Base-by-base conservation (phyloP, 2,113 vertebrate genomes). In the Lamprologus tigripictilis region DNA sequence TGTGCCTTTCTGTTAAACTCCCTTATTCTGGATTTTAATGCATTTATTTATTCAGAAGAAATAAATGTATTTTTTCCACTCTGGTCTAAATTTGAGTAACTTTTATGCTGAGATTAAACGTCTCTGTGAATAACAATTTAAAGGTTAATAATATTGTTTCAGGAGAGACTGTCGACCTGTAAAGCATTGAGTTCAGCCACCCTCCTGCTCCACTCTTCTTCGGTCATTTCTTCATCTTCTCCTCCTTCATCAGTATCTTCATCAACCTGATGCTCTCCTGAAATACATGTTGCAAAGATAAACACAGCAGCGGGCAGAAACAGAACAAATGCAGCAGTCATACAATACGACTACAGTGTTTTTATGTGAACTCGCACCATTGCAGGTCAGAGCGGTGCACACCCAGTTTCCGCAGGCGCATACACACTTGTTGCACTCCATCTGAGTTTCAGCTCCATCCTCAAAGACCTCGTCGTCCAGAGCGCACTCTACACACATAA, bases 371-470 rank as follows among this genome's bases (percentile, higher is more conserved):
- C 5, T 92, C 97, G 33, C 90, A 99, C 98, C 98, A 0, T 97
- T 96, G 66, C 98, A 99, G 1, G 95, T 97, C 96, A 99, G 97
- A 53, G 98, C 97, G 0, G 98, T 99, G 97, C 98, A 99, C 83
- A 99, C 98, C 98, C 98, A 99, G 96, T 98, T 99, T 13, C 98
- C 98, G 5, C 98, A 99, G 90, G 98, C 98, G 61, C 98, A 99
- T 88, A 99, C 97, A 3, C 98, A 99, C 87, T 97, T 97, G 92
- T 99, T 99, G 82, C 98, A 99, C 83, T 98, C 97, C 96, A 98
- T 97, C 88, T 96, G 97, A 3, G 98, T 98, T 95, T 98, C 97
- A 2, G 98, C 97, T 83, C 98, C 98, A 0, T 99, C 98, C 49
- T 98, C 97, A 0, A 98, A 98, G 0, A 95, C 97, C 87, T 98